Evolutionary conservation across 1,140 invertebrate genomes (phyloP).

Genomic region (Teleogryllus occipitalis): DNA sequence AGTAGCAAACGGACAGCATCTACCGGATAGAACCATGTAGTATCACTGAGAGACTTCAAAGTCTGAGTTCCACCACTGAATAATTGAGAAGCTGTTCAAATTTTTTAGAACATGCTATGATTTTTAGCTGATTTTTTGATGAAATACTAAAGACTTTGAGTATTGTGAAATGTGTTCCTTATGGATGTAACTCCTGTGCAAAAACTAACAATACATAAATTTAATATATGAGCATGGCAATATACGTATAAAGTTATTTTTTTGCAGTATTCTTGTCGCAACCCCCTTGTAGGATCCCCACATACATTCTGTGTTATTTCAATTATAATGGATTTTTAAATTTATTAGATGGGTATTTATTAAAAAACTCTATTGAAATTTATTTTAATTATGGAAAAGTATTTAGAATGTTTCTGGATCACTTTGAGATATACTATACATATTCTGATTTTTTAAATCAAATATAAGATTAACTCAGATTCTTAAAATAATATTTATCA

Average conservation of each 20-base stretch:
- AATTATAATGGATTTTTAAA: no score
- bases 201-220: neutral
- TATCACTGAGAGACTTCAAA: neutral
- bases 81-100: neutral
- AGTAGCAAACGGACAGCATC: neutral
- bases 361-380: no score
- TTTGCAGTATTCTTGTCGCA: no score
- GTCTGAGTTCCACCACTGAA: neutral
- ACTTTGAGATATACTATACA: no score
- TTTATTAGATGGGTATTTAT: no score
- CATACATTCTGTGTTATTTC: no score
- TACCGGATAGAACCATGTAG: neutral
- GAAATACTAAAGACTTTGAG: neutral
- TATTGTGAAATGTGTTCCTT: neutral
- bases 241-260: neutral
- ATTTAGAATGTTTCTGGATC: no score
- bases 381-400: no score
- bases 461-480: no score
- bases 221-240: slow-evolving; percentile 2
- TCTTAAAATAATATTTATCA: no score
- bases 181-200: neutral
- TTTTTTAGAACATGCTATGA: neutral
- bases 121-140: neutral
- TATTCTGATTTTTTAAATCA: no score
- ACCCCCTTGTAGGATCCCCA: no score